Evolutionary conservation across 2,888 invertebrate genomes (phyloP).

Genomic region (Coecobrya sp.): DNA sequence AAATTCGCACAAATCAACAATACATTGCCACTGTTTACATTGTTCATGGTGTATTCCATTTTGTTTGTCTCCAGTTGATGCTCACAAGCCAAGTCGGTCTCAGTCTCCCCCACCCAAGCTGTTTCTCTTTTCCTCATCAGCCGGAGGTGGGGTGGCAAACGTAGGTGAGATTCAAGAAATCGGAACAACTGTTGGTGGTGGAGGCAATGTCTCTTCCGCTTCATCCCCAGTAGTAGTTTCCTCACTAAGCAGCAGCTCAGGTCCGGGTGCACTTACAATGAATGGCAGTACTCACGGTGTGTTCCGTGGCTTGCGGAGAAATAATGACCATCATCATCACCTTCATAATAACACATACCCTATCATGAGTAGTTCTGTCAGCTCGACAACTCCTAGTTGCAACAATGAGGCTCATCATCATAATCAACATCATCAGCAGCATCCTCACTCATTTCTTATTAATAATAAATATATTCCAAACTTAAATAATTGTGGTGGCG

Average conservation of each 20-base stretch:
- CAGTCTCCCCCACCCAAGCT: conserved; percentile 89
- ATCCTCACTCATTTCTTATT: conserved; percentile 72
- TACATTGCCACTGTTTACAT: too few species aligned
- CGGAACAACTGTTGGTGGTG: conserved; percentile 61
- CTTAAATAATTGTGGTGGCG: conserved; percentile 73
- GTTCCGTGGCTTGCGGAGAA: conserved; percentile 85
- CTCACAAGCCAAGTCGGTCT: conserved; percentile 92
- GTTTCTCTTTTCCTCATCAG: conserved; percentile 87
- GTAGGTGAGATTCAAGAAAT: conserved; percentile 63
- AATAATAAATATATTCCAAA: conserved; percentile 72
- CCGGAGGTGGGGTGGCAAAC: conserved; percentile 51
- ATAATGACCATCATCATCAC: conserved; percentile 71
- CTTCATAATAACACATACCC: conserved; percentile 69
- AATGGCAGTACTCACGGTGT: conserved; percentile 85
- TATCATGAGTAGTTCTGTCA: conserved; percentile 77
- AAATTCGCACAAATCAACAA: too few species aligned
- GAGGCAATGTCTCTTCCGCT: conserved; percentile 65
- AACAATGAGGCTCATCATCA: conserved; percentile 71
- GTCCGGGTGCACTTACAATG: conserved; percentile 84
- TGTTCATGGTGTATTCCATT: too few species aligned
- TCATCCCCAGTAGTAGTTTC: conserved; percentile 77
- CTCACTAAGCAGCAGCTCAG: conserved; percentile 81
- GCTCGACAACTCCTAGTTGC: conserved; percentile 79
- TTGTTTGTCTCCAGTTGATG: too few species aligned
- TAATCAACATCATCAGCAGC: conserved; percentile 59